Evolutionary conservation across 2,888 invertebrate genomes (phyloP), one percentile per base, ranked within the genome.

Genomic region (Zhuqinia jingwanae): DNA sequence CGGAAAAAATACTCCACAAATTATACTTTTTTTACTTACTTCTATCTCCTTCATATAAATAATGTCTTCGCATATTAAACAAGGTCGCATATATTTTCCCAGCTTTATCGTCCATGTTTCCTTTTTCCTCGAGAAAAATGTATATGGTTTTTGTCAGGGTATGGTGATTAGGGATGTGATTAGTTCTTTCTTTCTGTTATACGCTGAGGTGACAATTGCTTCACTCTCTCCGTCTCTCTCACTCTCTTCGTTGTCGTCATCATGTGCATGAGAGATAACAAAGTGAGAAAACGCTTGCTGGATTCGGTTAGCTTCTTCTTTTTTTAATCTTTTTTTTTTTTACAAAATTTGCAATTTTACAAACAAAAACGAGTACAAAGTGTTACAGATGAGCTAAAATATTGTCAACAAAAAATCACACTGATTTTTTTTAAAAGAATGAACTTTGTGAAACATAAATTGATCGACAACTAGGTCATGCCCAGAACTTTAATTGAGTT

Each of bases 61-160:
- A 11, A 50, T 50, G 13, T 50, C 50, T 13, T 15, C 50, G 17
- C 17, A 36, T 42, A 20, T 58, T 53, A 56, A 53, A 68, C 8
- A 70, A 56, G 17, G 36, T 45, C 15, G 42, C 68, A 45, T 68
- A 36, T n/a, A n/a, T n/a, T n/a, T 68, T 80, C 68, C 42, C 8
- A n/a, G 47, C 30, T 81, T 81, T 81, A 81, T 81, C 73, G 60
- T 17, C 81, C 73, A 60, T 81, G 81, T 81, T 68, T 81, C 81
- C 73, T 27, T 70, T 63, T 65, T 79, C 63, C 53, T 30, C 17
- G 27, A 50, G 60, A 65, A 70, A 60, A 63, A 45, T 15, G 81
- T 75, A n/a, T n/a, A 75, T 50, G 63, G 82, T 53, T 82, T 80
- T 82, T 82, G 82, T 76, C 76, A 75, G 50, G 82, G 76, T 75